Percentiles rank a stretch among this genome's conserved stretches.
Conservation (phyloP, 1,140 invertebrate species). For the Penaeus chinensis region DNA sequence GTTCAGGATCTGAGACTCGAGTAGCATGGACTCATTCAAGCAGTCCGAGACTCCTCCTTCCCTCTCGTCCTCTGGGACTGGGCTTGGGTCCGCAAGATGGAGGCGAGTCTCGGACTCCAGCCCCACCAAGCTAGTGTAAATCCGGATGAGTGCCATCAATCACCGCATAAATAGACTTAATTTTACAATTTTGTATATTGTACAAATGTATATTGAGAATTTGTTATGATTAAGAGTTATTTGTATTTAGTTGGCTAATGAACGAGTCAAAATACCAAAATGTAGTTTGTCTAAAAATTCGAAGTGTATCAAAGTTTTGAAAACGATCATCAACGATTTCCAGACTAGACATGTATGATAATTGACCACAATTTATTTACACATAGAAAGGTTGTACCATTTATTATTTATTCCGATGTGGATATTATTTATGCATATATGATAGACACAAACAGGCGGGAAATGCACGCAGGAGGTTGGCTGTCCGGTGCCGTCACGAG, state of each 20-base stretch:
- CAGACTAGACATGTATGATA: slow-evolving; percentile 32
- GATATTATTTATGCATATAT: slow-evolving; percentile 18
- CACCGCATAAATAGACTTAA: slow-evolving; percentile 60
- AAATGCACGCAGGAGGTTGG: neutral
- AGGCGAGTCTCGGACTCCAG: no score
- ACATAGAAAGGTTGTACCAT: slow-evolving; percentile 34
- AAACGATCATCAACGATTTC: slow-evolving; percentile 34
- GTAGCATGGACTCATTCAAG: no score
- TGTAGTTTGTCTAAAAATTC: slow-evolving; percentile 49
- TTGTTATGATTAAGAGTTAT: slow-evolving; percentile 54
- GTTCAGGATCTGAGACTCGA: no score
- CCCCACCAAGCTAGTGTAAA: no score
- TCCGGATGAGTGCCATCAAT: neutral
- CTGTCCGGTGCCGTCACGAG: no score
- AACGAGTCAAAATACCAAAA: slow-evolving; percentile 42
- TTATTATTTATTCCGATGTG: slow-evolving; percentile 36
- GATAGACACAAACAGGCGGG: neutral
- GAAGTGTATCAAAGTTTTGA: neutral
- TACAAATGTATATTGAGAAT: slow-evolving; percentile 57
- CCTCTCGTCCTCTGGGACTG: no score
- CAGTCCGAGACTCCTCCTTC: no score
- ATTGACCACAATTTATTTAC: slow-evolving; percentile 35
- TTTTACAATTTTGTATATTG: slow-evolving; percentile 61
- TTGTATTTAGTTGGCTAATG: slow-evolving; percentile 54
- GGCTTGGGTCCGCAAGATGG: neutral